These are phyloP conservation scores for Limnothrissa miodon DNA, from an alignment of 2,113 vertebrate species.

Conservation along the genomic window DNA sequence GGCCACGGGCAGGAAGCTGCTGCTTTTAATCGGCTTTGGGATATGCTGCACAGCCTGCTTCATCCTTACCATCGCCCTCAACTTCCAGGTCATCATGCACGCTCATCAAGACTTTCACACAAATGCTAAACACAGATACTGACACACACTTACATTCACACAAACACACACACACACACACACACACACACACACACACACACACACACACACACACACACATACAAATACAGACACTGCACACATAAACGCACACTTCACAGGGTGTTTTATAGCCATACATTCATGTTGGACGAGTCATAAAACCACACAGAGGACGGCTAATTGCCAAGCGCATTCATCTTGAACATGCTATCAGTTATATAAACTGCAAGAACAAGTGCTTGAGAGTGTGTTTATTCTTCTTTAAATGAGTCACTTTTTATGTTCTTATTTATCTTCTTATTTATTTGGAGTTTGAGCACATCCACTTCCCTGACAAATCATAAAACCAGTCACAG, in stretches of 20 bases:
- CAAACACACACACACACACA: not conserved
- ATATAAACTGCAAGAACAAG: too few species aligned
- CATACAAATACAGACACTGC: not conserved
- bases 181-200: not conserved
- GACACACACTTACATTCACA: not conserved
- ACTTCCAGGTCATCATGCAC: slow-evolving; percentile 80
- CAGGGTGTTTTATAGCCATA: not conserved
- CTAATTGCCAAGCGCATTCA: too few species aligned
- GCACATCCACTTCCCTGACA: too few species aligned
- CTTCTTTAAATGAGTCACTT: too few species aligned
- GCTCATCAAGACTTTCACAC: not conserved
- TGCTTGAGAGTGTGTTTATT: too few species aligned
- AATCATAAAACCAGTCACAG: not conserved
- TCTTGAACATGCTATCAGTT: too few species aligned
- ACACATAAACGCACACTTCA: not conserved
- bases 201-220: slow-evolving; percentile 3
- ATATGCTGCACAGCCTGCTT: slow-evolving; percentile 77
- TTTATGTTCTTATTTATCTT: too few species aligned
- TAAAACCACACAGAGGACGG: too few species aligned
- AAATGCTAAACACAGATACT: not conserved
- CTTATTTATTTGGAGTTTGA: too few species aligned
- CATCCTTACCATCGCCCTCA: slow-evolving; percentile 78
- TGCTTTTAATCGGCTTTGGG: slow-evolving; percentile 84
- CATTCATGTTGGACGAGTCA: not conserved
- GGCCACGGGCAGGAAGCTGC: slow-evolving; percentile 74